Evolutionary conservation across 2,888 invertebrate genomes (phyloP).

Genomic region (Cotesia congregata): DNA sequence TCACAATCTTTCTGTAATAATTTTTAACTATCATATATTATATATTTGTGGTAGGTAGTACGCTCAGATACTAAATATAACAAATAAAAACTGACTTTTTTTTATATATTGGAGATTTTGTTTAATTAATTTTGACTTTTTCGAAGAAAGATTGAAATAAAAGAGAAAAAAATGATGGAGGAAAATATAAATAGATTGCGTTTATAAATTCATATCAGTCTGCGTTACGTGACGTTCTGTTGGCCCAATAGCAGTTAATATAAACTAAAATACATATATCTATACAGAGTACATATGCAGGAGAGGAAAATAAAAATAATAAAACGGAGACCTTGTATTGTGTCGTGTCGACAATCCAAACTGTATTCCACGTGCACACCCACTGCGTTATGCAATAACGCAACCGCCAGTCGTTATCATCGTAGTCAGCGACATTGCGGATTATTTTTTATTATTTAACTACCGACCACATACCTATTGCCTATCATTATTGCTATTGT

Average conservation of each 20-base stretch:
- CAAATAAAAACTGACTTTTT: background rate
- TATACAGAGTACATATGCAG: conserved; percentile 21
- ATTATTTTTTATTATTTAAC: background rate
- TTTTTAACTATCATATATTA: background rate
- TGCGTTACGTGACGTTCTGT: background rate
- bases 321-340: conserved; percentile 39
- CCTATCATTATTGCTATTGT: no score
- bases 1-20: conserved; percentile 25
- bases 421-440: background rate
- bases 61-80: background rate
- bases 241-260: background rate
- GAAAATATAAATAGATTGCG: background rate
- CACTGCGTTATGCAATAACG: conserved; percentile 56
- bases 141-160: no score
- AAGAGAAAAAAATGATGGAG: no score
- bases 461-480: no score
- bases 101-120: no score
- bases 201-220: background rate
- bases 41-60: no score
- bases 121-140: no score
- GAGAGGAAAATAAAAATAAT: conserved; percentile 20
- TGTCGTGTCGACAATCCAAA: conserved; percentile 33
- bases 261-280: conserved; percentile 26
- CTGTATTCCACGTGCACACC: conserved; percentile 52
- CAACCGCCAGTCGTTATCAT: conserved; percentile 8